phyloP scores from a whole-genome alignment of 1,140 invertebrate genomes.

The Drosophila chauvacae region DNA sequence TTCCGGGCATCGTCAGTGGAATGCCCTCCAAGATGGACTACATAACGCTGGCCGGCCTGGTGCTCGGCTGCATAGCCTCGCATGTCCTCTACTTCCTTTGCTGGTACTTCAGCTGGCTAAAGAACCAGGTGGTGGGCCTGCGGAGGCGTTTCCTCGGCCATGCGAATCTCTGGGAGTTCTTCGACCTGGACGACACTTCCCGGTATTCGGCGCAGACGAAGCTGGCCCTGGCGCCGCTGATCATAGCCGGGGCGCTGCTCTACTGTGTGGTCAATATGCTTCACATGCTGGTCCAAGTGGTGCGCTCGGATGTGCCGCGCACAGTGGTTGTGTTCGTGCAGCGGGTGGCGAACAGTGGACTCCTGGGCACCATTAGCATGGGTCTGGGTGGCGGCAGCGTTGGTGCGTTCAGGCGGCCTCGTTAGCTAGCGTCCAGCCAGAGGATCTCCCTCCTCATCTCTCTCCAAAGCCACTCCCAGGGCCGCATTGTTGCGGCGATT shows the following conservation, averaged over 20 bases:
- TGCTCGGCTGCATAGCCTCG: conserved; percentile 61
- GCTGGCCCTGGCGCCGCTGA: conserved; percentile 58
- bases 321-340: conserved; percentile 64
- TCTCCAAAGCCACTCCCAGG: no score
- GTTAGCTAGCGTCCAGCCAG: background rate
- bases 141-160: conserved; percentile 60
- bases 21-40: conserved; percentile 63
- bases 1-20: background rate
- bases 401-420: background rate
- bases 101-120: conserved; percentile 72
- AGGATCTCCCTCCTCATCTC: no score
- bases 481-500: background rate
- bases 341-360: conserved; percentile 29
- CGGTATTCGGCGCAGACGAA: conserved; percentile 59
- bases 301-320: conserved; percentile 65
- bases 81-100: conserved; percentile 59
- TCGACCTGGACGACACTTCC: conserved; percentile 66
- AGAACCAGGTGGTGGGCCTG: conserved; percentile 47
- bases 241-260: conserved; percentile 46
- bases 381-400: background rate
- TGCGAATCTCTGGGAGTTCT: conserved; percentile 62
- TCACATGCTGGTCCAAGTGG: conserved; percentile 50
- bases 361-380: conserved; percentile 30
- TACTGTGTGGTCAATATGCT: conserved; percentile 64
- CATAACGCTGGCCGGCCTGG: conserved; percentile 64